Evolutionary conservation across 2,797 vertebrate genomes (phyloP), one percentile per base, ranked within the genome.

Genomic region (Coreius guichenoti): DNA sequence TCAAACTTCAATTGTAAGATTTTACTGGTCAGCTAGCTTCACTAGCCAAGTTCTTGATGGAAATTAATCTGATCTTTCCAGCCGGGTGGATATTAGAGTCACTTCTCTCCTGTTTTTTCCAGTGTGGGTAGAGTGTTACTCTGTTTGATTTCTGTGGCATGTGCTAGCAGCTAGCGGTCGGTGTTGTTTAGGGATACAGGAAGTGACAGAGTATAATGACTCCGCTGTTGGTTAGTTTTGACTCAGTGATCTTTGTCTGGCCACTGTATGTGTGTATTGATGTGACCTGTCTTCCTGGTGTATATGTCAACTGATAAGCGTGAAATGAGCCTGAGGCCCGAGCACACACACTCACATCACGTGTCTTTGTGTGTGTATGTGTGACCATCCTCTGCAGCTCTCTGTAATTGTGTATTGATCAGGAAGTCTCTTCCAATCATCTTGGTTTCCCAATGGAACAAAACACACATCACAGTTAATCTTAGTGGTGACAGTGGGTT

Each of bases 341-440:
- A 76, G 74, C 74, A 8, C 31, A 76, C 12, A 3, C n/a, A 1
- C 29, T 74, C 45, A 31, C 7, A 0, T 72, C 31, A 8, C 16
- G n/a, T 74, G 70, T 17, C 69, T 61, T 21, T 61, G 23, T 29
- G 33, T 72, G 36, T 82, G 16, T 47, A 5, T 49, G 16, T 31
- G 2, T 33, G n/a, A 8, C 16, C 5, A 6, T 56, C 74, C 31
- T n/a, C 74, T 36, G 74, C 74, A 56, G 74, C 72, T 75, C 81
- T 49, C 81, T 65, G 56, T 83, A 83, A 83, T 83, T 83, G 81
- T 19, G 58, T 83, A 83, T 83, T 75, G 81, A 83, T 83, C 58
- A 65, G 56, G 56, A 36, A 31, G 29, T n/a, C 49, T 36, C 29
- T 43, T 8, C 13, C 31, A 54, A 45, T 81, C 79, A 31, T 47